These are phyloP conservation scores for Periophthalmus magnuspinnatus DNA, from an alignment of 2,797 vertebrate genomes.

Conservation along the genomic window DNA sequence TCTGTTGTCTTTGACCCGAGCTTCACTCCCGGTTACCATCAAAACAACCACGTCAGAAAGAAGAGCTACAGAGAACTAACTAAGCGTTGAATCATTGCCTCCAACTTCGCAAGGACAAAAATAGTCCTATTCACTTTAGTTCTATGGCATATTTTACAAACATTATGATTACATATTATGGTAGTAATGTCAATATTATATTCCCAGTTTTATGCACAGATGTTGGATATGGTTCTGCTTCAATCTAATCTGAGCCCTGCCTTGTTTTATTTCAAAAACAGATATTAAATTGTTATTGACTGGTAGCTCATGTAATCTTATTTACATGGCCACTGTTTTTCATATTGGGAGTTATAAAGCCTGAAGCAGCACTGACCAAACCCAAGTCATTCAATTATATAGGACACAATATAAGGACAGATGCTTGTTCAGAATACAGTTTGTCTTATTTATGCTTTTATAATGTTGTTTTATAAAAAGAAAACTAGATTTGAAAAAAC, in stretches of 20 bases:
- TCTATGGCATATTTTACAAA: too few relatives aligned
- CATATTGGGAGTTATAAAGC: not conserved
- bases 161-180: not conserved
- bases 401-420: not conserved
- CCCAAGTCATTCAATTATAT: not conserved
- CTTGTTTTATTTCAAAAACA: constrained; percentile 10
- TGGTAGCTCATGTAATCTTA: not conserved
- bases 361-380: not conserved
- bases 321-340: constrained; percentile 16
- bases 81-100: not conserved
- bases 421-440: too few relatives aligned
- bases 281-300: constrained; percentile 16
- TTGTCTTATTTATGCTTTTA: not conserved
- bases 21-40: constrained; percentile 2
- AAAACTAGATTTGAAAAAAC: not conserved
- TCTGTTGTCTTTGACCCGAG: not conserved
- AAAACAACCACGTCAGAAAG: not conserved
- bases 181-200: not conserved
- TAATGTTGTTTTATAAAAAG: not conserved
- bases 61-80: not conserved
- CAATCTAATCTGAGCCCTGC: constrained; percentile 14
- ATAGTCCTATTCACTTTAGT: too few relatives aligned
- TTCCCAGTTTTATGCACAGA: not conserved
- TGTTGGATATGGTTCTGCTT: not conserved
- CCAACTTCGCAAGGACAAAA: not conserved